Base-by-base conservation (phyloP, 2,113 vertebrate genomes). In the Corythornis cristatus region DNA sequence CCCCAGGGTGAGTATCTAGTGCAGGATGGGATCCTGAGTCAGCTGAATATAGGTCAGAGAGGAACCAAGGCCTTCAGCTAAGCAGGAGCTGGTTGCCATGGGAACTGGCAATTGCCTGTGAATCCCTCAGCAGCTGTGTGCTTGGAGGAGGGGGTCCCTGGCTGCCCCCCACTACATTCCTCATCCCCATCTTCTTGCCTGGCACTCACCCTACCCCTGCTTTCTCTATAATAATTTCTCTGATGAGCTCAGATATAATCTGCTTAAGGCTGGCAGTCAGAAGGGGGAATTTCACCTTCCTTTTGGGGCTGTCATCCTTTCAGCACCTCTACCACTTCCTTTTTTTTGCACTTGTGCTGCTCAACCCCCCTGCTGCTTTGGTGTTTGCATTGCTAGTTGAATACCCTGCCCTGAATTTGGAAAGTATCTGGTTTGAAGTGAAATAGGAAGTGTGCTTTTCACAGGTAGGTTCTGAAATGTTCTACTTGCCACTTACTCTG, bases 11-110 rank as follows among this genome's bases (percentile, higher is more conserved):
- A 89, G 79, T 71, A 50, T 56, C 26, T 3, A 6, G 17, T 15
- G 79, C 77, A 53, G 85, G 26, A 1, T 3, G 9, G 79, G 23
- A 45, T 77, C 84, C 68, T 42, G 26, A 19, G 9, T 16, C 68
- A 22, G 67, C 42, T 51, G 21, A 74, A 95, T 96, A 14, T 92
- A 90, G 96, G 95, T 93, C 96, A 91, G 87, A 40, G 72, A 90
- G 85, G 83, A 54, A 20, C 40, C 4, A 35, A 65, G 77, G 67
- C 56, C 86, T 60, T 65, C 51, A 76, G 89, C 85, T 83, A 28
- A 48, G 89, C 71, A 64, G 78, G 66, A 80, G 58, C 87, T 23
- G n/a, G 95, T 96, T 96, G 83, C 93, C 83, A 83, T 94, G 79
- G 95, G 61, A 92, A 90, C 64, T 5, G 67, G 61, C 66, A 92